A percentile compares a stretch with the other conserved stretches of the same genome.
Conservation (phyloP, 2,113 vertebrate genomes). For the Balaeniceps rex region DNA sequence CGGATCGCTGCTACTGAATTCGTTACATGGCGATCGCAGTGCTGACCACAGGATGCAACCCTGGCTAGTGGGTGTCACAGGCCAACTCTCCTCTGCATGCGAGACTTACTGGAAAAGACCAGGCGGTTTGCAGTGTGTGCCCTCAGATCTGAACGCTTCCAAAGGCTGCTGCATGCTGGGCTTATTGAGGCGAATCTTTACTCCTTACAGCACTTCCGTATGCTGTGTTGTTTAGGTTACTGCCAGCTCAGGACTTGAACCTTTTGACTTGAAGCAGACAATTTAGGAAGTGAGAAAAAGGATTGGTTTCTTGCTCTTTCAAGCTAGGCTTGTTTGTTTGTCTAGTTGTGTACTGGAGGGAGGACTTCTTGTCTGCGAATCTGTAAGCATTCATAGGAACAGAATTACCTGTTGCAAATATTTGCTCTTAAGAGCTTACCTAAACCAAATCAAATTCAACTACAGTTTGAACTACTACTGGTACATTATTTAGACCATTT, state of each 20-base stretch:
- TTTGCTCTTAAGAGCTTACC: not conserved
- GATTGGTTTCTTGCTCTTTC: not conserved
- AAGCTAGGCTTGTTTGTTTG: not conserved
- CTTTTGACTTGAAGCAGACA: not conserved
- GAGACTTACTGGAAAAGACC: not conserved
- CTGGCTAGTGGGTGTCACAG: not conserved
- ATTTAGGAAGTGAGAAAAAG: not conserved
- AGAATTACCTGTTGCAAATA: not conserved
- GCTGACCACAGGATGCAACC: not conserved
- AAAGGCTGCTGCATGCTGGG: too few species aligned
- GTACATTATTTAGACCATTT: not conserved
- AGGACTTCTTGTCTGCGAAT: not conserved
- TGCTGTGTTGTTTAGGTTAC: not conserved
- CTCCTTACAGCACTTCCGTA: not conserved
- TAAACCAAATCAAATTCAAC: not conserved
- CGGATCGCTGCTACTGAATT: not conserved
- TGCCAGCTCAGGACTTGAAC: not conserved
- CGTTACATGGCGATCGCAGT: not conserved
- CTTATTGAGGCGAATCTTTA: not conserved
- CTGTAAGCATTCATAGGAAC: not conserved
- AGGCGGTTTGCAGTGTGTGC: not conserved
- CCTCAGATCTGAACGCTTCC: not conserved
- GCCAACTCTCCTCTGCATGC: accelerated
- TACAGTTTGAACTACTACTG: not conserved
- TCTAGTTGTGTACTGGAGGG: not conserved